Evolutionary conservation across 2,113 vertebrate genomes (phyloP).

Genomic region (Numenius arquata): DNA sequence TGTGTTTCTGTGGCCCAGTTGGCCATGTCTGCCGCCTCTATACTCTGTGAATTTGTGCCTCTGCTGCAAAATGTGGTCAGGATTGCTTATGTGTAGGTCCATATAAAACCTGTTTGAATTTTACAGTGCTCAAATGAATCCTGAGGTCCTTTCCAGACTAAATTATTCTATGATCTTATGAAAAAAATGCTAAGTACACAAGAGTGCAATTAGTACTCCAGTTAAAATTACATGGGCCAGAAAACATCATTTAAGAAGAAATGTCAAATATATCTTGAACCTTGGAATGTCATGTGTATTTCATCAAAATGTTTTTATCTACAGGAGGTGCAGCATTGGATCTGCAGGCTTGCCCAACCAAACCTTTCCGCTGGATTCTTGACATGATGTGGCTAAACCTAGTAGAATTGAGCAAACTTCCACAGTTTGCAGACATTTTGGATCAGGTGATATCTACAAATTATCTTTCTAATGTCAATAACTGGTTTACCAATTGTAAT

Average conservation of each 20-base stretch:
- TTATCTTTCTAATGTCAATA: background rate
- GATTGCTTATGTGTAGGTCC: background rate
- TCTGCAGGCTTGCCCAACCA: conserved; percentile 77
- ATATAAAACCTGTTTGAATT: background rate
- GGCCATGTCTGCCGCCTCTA: background rate
- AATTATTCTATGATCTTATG: background rate
- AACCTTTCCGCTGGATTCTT: conserved; percentile 76
- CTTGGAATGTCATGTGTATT: background rate
- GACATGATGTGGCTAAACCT: conserved; percentile 79
- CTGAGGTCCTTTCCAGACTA: background rate
- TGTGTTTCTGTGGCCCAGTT: background rate
- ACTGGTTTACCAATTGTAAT: background rate
- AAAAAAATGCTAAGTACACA: background rate
- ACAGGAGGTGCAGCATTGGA: conserved; percentile 79
- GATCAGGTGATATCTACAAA: conserved; percentile 67
- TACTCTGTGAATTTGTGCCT: background rate
- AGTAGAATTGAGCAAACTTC: conserved; percentile 77
- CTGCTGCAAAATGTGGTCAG: background rate
- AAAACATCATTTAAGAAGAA: background rate
- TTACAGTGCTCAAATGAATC: background rate
- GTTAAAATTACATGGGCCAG: background rate
- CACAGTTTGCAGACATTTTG: conserved; percentile 75
- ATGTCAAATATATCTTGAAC: background rate
- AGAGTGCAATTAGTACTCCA: background rate
- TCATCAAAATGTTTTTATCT: background rate